These are phyloP conservation scores for Nebria salina DNA, from an alignment of 2,888 invertebrate species.

Conservation along the genomic window DNA sequence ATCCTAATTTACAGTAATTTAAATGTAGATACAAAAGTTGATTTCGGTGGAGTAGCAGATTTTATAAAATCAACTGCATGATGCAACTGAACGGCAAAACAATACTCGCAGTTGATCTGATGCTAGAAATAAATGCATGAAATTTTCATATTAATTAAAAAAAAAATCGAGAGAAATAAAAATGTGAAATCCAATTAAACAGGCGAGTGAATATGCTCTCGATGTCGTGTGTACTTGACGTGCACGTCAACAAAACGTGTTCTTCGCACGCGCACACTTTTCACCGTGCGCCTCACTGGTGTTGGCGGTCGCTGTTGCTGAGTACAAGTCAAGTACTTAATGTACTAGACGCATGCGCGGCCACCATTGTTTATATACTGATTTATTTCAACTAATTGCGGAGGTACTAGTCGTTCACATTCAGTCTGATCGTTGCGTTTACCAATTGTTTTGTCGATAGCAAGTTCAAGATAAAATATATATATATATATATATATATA, in stretches of 20 bases:
- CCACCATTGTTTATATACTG: background rate
- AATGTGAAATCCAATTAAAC: slow-evolving; percentile 62
- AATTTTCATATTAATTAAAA: slow-evolving; percentile 64
- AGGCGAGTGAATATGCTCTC: slow-evolving; percentile 18
- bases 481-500: background rate
- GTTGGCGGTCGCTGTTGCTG: background rate
- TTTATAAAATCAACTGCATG: too few relatives aligned
- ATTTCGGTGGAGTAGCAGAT: too few relatives aligned
- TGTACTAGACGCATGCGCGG: slow-evolving; percentile 3
- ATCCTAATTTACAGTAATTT: too few relatives aligned
- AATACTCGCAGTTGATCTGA: slow-evolving; percentile 6
- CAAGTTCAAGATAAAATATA: background rate
- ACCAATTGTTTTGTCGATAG: slow-evolving; percentile 29
- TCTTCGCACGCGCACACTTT: background rate
- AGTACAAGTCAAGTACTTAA: slow-evolving; percentile 25
- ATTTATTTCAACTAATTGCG: slow-evolving; percentile 30
- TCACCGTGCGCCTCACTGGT: background rate
- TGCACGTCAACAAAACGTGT: slow-evolving; percentile 29
- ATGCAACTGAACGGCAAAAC: background rate
- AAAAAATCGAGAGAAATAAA: slow-evolving; percentile 64
- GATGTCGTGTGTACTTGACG: slow-evolving; percentile 27
- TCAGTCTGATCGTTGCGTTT: slow-evolving; percentile 28
- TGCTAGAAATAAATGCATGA: slow-evolving; percentile 55
- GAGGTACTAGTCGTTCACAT: background rate
- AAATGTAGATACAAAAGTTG: too few relatives aligned